Evolutionary conservation across 2,797 vertebrate species (phyloP).

Genomic region (Clarias fuscus): DNA sequence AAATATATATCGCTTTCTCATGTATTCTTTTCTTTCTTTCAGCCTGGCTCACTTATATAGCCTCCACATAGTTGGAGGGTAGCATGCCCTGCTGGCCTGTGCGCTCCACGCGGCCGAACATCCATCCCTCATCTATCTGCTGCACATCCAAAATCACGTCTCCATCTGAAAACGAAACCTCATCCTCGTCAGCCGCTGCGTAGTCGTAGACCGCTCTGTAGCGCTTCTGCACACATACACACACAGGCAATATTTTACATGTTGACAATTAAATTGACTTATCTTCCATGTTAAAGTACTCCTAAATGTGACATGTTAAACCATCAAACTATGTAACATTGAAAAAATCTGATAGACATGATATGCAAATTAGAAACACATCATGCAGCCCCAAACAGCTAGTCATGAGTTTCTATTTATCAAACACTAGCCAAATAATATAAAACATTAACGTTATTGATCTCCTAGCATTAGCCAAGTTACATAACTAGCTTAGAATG

Average conservation of each 20-base stretch:
- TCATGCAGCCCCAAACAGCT: background rate
- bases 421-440: background rate
- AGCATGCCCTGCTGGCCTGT: constrained; percentile 93
- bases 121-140: constrained; percentile 94
- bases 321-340: background rate
- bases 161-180: constrained; percentile 91
- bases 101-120: constrained; percentile 94
- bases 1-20: constrained; percentile 14
- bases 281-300: background rate
- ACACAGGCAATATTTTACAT: background rate
- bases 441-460: background rate
- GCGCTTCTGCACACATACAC: constrained; percentile 74
- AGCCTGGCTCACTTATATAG: constrained; percentile 73
- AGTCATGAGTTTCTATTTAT: background rate
- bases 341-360: background rate
- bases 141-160: constrained; percentile 91
- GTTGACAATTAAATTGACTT: background rate
- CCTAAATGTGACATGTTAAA: background rate
- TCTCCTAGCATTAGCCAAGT: background rate
- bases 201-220: constrained; percentile 92
- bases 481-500: background rate
- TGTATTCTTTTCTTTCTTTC: constrained; percentile 21
- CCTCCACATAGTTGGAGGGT: constrained; percentile 92
- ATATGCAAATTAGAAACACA: background rate
- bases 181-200: constrained; percentile 85